Evolutionary conservation across 2,113 vertebrate species (phyloP).

Genomic region (Phalacrocorax carbo): DNA sequence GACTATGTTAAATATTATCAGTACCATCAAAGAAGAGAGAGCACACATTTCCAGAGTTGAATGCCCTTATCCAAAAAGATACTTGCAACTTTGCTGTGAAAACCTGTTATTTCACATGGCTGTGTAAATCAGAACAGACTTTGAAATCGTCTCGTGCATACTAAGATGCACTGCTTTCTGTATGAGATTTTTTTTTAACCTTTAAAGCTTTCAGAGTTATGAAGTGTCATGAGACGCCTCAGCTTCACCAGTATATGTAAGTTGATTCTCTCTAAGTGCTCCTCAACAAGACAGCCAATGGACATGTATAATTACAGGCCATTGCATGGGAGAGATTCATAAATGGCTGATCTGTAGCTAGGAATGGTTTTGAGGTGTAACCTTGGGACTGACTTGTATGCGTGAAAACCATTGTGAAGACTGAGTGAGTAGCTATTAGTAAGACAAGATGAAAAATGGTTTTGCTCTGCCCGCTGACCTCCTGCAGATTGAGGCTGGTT

Average conservation of each 20-base stretch:
- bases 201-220: background rate
- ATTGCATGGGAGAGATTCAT: background rate
- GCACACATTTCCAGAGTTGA: background rate
- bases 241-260: background rate
- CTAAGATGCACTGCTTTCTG: background rate
- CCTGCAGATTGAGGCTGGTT: background rate
- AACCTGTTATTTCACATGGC: background rate
- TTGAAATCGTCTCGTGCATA: background rate
- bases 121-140: background rate
- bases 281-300: background rate
- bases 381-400: background rate
- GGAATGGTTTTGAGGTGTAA: background rate
- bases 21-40: background rate
- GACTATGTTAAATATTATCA: background rate
- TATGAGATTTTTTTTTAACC: background rate
- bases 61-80: background rate
- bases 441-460: slow-evolving; percentile 14
- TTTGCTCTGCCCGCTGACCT: background rate
- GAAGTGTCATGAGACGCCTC: background rate
- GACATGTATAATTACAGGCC: background rate
- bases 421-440: background rate
- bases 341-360: background rate
- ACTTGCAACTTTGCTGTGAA: background rate
- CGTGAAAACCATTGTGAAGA: background rate
- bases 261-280: background rate